phyloP scores from a whole-genome alignment of 2,888 invertebrate species.

The Drosophila rellima region DNA sequence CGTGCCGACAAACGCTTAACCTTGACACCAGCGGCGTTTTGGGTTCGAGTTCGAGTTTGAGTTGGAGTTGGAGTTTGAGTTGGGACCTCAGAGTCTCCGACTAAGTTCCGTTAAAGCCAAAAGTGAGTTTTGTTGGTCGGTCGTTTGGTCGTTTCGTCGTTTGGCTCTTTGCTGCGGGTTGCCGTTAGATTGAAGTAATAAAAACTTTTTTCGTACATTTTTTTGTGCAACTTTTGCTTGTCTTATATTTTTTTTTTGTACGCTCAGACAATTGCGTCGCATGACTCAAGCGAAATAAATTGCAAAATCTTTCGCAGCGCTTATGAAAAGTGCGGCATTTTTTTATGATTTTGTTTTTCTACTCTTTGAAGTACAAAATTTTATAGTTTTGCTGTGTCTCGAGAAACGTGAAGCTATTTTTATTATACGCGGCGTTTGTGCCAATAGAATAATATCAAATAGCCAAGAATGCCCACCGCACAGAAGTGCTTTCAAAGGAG shows the following conservation, averaged over 20 bases:
- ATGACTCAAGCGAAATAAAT: constrained; percentile 77
- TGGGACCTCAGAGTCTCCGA: constrained; percentile 18
- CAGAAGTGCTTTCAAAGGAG: constrained; percentile 16
- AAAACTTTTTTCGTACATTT: constrained; percentile 42
- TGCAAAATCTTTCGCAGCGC: constrained; percentile 74
- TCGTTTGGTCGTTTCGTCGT: constrained; percentile 19
- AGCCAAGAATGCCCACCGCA: background rate
- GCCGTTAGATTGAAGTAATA: constrained; percentile 71
- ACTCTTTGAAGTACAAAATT: constrained; percentile 45
- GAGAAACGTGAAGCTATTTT: constrained; percentile 68
- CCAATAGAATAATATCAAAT: constrained; percentile 32
- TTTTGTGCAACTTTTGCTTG: constrained; percentile 43
- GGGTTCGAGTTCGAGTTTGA: constrained; percentile 10
- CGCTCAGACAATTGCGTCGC: constrained; percentile 70
- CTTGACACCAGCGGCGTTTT: constrained; percentile 67
- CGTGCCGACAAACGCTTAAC: constrained; percentile 74
- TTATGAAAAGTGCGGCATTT: constrained; percentile 71
- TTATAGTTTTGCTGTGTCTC: constrained; percentile 55
- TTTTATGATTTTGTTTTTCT: constrained; percentile 21
- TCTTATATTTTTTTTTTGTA: constrained; percentile 30
- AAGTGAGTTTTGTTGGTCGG: constrained; percentile 45
- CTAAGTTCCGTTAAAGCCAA: constrained; percentile 56
- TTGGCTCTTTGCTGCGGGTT: constrained; percentile 34
- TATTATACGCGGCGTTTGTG: constrained; percentile 54
- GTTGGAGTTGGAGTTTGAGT: constrained; percentile 7